Base-by-base conservation (phyloP, 2,888 invertebrate species). In the Andrena praecox region DNA sequence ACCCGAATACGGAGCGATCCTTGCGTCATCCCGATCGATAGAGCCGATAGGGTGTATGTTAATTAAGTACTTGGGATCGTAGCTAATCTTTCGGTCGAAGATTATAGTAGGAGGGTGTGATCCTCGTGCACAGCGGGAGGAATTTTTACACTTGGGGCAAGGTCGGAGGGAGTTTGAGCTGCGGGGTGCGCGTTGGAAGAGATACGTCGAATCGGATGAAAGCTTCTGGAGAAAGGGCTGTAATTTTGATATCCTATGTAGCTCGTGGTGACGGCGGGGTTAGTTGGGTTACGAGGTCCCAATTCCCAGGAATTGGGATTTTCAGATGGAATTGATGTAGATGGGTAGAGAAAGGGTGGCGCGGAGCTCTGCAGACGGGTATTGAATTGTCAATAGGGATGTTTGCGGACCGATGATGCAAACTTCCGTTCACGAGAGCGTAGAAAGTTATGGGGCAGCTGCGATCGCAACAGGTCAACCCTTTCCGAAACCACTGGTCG, bases 381-480 rank as follows among this genome's bases (percentile, higher is more conserved):
- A 64, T n/a, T 5, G 59, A 20, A 27, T 29, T 16, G 59, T 77
- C 62, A 16, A 42, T 42, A 20, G 6, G 48, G 24, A 56, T 50
- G 66, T 79, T 80, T 75, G 74, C 48, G 48, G 62, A 24, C 35
- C 68, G 68, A 72, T 75, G 81, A 80, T 79, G 81, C 76, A 80
- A 80, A 76, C 72, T 64, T 80, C 76, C 73, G 71, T 54, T n/a
- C 63, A 16, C 10, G 31, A 1, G 59, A 10, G 12, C 42, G 12
- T 0, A 77, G 62, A 59, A 77, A 75, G 67, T 70, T 56, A 52
- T 27, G 54, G 33, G 77, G 64, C 91, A 90, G 91, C 91, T 91
- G 90, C 87, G 74, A 75, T 78, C 73, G 89, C 87, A 89, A 86
- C 87, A 90, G 90, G 89, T 91, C 87, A 87, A 89, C 87, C 83